Base-by-base conservation (phyloP, 1,140 invertebrate species). In the Caenorhabditis latens region DNA sequence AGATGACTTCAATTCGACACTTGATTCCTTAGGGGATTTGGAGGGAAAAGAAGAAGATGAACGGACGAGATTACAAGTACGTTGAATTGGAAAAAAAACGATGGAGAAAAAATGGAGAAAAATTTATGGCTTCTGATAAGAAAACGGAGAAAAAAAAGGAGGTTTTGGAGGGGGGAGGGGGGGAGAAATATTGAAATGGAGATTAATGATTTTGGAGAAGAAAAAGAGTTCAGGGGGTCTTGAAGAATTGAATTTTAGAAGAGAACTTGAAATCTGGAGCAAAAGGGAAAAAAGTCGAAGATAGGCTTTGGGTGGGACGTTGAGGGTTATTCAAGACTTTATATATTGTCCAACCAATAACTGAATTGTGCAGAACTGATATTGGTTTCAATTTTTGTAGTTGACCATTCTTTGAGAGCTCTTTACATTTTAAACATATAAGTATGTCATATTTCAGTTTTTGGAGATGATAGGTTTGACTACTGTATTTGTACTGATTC, bases 31-130 rank as follows among this genome's bases (percentile, higher is more conserved):
- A 2, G 43, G 71, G 46, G 19, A 48, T 8, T 32, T 46, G 42
- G 63, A n/a, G 9, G 32, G 46, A n/a, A 42, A 19, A 43, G n/a
- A 50, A 79, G 40, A 43, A 79, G 71, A 79, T 79, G 40, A 50
- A 79, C 71, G 71, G 24, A 79, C 43, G 46, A 79, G 71, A 79
- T 79, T 79, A 50, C n/a, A 67, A 48, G 71, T 48, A 79, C 71
- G 43, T 79, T 50, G n/a, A 19, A 79, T 53, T 53, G 21, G 42
- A 46, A 75, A 46, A n/a, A 48, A 75, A 75, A 75, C 7, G 24
- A 24, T 58, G 4, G 57, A 4, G 0, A 53, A 53, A 53, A 58
- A 58, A 58, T n/a, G n/a, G n/a, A 21, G n/a, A 32, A 58, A n/a
- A 58, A 63, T 63, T 63, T 63, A 63, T 63, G 21, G 61, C 61